These are phyloP conservation scores for Rhingia rostrata DNA, from an alignment of 2,888 invertebrate species.

Conservation along the genomic window DNA sequence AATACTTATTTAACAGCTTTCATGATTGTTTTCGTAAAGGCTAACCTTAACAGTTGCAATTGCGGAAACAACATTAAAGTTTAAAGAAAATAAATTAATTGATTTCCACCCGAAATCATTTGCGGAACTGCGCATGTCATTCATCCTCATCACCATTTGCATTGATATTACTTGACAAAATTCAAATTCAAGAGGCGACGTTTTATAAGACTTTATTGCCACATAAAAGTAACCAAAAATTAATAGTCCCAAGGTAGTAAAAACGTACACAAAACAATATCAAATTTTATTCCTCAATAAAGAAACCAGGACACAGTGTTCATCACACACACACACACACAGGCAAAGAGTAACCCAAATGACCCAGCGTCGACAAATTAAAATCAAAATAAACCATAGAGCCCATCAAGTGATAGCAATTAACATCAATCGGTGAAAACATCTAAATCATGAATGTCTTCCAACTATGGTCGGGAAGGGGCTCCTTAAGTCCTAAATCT, in stretches of 20 bases:
- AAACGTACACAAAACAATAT: slow-evolving; percentile 64
- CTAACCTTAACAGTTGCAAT: no score
- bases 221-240: slow-evolving; percentile 69
- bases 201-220: slow-evolving; percentile 61
- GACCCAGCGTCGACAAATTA: slow-evolving; percentile 64
- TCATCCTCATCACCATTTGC: background rate
- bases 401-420: slow-evolving; percentile 71
- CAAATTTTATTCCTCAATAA: slow-evolving; percentile 54
- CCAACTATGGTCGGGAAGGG: slow-evolving; percentile 2
- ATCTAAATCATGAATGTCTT: slow-evolving; percentile 71
- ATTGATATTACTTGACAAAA: slow-evolving; percentile 28
- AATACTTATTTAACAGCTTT: no score
- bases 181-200: slow-evolving; percentile 37
- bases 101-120: slow-evolving; percentile 30
- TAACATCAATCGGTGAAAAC: slow-evolving; percentile 74
- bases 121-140: slow-evolving; percentile 11
- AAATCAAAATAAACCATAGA: slow-evolving; percentile 74
- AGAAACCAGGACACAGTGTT: background rate
- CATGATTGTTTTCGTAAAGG: no score
- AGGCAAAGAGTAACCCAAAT: slow-evolving; percentile 26
- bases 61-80: background rate
- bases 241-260: slow-evolving; percentile 70
- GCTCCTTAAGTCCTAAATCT: slow-evolving; percentile 46
- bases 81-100: slow-evolving; percentile 11
- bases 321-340: background rate